A percentile compares a stretch with the other conserved stretches of the same genome.
Evolutionary conservation across 2,888 invertebrate genomes (phyloP).

Genomic region (Saturnia pavonia): DNA sequence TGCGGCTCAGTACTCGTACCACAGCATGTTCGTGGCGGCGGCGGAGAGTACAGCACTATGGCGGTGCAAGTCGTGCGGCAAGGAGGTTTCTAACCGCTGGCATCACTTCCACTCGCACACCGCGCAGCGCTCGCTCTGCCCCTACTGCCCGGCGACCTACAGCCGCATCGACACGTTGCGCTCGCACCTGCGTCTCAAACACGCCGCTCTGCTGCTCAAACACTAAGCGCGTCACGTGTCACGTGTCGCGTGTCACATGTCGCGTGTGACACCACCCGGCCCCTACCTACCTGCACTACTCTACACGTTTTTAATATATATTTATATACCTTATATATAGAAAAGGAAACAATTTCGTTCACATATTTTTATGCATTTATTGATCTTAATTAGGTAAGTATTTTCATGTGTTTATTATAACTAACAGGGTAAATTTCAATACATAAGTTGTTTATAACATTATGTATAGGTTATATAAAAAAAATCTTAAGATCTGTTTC

Average conservation of each 20-base stretch:
- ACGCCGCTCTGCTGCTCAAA: slow-evolving; percentile 79
- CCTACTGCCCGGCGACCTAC: slow-evolving; percentile 93
- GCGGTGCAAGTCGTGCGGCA: slow-evolving; percentile 91
- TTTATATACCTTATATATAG: slow-evolving; percentile 16
- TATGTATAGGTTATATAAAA: slow-evolving; percentile 17
- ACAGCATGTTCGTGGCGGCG: slow-evolving; percentile 91
- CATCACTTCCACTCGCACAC: slow-evolving; percentile 94
- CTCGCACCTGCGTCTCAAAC: slow-evolving; percentile 90
- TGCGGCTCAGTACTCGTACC: slow-evolving; percentile 85
- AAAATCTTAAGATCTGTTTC: slow-evolving; percentile 13
- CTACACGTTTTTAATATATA: slow-evolving; percentile 22
- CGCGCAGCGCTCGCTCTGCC: slow-evolving; percentile 89
- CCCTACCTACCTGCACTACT: slow-evolving; percentile 39
- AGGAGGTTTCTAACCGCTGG: slow-evolving; percentile 94
- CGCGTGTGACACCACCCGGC: slow-evolving; percentile 34
- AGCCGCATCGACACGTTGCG: slow-evolving; percentile 93
- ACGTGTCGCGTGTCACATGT: too few species aligned
- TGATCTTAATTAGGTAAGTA: slow-evolving; percentile 22
- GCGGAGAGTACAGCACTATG: slow-evolving; percentile 88
- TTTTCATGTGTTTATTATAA: slow-evolving; percentile 46
- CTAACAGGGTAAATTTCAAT: slow-evolving; percentile 69
- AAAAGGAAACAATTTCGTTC: slow-evolving; percentile 5
- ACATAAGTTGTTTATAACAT: slow-evolving; percentile 21
- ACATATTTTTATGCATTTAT: slow-evolving; percentile 27
- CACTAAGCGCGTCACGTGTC: slow-evolving; percentile 55